Percentiles rank a stretch among this genome's conserved stretches.
phyloP scores from a whole-genome alignment of 2,888 invertebrate genomes.

The Ryuthela nishihirai region DNA sequence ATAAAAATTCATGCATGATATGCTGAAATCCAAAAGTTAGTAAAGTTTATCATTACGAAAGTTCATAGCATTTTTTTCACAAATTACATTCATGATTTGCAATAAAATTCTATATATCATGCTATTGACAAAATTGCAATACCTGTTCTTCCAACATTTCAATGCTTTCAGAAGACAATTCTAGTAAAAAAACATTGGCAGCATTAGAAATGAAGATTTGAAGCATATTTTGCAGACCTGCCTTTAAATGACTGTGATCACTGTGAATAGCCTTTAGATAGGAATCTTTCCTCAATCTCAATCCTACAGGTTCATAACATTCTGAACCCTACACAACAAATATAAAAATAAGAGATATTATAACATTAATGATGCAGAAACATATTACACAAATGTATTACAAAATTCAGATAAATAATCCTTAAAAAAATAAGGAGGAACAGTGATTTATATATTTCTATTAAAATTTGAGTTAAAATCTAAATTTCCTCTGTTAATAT shows the following conservation, averaged over 20 bases:
- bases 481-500: no score
- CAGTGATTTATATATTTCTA: no score
- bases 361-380: not conserved
- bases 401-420: not conserved
- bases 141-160: conserved; percentile 76
- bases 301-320: conserved; percentile 42
- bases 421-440: no score
- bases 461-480: no score
- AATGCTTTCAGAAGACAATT: conserved; percentile 56
- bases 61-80: no score
- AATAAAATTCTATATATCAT: no score
- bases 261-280: conserved; percentile 78
- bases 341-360: conserved; percentile 2
- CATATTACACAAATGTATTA: not conserved
- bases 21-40: no score
- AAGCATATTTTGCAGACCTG: conserved; percentile 64
- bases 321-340: conserved; percentile 3
- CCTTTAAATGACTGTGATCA: conserved; percentile 58
- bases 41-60: no score
- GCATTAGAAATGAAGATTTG: conserved; percentile 93
- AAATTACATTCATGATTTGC: no score
- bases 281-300: conserved; percentile 72
- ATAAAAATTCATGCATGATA: no score
- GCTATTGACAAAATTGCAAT: no score
- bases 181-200: conserved; percentile 85